Evolutionary conservation across 2,113 vertebrate species (phyloP).

Genomic region (Petromus typicus): DNA sequence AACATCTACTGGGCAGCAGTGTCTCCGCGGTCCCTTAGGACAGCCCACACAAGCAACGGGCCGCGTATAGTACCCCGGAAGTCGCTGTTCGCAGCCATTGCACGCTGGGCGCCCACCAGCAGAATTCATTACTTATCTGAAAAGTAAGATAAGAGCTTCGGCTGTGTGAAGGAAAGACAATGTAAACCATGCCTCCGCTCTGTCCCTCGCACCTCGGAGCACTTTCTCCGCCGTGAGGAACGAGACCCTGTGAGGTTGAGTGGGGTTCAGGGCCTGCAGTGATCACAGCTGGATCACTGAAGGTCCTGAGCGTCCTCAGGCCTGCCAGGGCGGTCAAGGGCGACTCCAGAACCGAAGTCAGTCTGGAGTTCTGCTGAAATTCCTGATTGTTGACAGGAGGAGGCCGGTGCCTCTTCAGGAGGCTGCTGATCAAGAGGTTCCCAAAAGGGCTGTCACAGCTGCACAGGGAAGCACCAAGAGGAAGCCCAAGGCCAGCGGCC

Average conservation of each 20-base stretch:
- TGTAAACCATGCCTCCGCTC: background rate
- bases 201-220: background rate
- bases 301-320: background rate
- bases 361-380: background rate
- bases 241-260: background rate
- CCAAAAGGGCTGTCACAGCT: too few relatives aligned
- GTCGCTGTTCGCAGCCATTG: too few relatives aligned
- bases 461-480: background rate
- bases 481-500: background rate
- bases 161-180: background rate
- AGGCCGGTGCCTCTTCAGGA: too few relatives aligned
- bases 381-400: background rate
- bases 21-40: too few relatives aligned
- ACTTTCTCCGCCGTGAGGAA: background rate
- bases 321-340: conserved; percentile 12
- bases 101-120: too few relatives aligned
- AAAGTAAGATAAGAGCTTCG: background rate
- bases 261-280: background rate
- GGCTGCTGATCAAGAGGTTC: too few relatives aligned
- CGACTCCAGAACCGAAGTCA: background rate
- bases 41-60: too few relatives aligned
- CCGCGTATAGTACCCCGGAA: too few relatives aligned
- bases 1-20: too few relatives aligned
- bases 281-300: background rate
- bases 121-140: background rate